Evolutionary conservation across 2,797 vertebrate genomes (phyloP).

Genomic region (Coendou prehensilis): DNA sequence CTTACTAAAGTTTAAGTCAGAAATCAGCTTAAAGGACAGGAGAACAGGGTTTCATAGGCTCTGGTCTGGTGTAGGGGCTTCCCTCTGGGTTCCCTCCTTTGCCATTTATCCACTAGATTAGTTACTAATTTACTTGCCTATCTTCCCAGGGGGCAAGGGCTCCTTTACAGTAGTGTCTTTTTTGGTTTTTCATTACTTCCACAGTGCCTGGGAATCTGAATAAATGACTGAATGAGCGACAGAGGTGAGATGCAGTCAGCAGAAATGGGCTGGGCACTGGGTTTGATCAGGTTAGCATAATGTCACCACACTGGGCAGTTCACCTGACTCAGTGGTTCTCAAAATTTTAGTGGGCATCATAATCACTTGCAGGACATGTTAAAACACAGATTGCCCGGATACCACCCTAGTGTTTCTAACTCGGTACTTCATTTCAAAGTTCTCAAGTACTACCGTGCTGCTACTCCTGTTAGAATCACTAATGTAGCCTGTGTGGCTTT

Average conservation of each 20-base stretch:
- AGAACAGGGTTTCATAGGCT: not conserved
- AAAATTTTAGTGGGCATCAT: not conserved
- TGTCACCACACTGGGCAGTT: slow-evolving; percentile 1
- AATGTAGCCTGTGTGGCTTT: not conserved
- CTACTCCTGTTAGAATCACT: not conserved
- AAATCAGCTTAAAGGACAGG: slow-evolving; percentile 24
- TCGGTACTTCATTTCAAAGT: slow-evolving; percentile 23
- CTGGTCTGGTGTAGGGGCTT: not conserved
- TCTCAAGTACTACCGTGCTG: not conserved
- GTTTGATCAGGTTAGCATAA: slow-evolving; percentile 28
- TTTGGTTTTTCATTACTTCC: slow-evolving; percentile 42
- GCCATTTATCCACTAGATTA: not conserved
- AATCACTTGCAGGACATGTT: slow-evolving; percentile 16
- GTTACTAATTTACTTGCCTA: not conserved
- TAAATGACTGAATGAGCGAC: not conserved
- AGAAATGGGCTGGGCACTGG: not conserved
- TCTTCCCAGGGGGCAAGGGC: not conserved
- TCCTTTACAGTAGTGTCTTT: not conserved
- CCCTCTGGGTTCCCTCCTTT: not conserved
- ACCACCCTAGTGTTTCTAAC: not conserved
- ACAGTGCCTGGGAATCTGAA: not conserved
- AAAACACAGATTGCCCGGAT: slow-evolving; percentile 13
- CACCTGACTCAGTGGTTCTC: not conserved
- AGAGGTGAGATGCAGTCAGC: not conserved
- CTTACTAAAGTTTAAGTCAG: slow-evolving; percentile 17